Evolutionary conservation across 2,113 vertebrate genomes (phyloP), one percentile per base, ranked within the genome.

Genomic region (Apus apus): DNA sequence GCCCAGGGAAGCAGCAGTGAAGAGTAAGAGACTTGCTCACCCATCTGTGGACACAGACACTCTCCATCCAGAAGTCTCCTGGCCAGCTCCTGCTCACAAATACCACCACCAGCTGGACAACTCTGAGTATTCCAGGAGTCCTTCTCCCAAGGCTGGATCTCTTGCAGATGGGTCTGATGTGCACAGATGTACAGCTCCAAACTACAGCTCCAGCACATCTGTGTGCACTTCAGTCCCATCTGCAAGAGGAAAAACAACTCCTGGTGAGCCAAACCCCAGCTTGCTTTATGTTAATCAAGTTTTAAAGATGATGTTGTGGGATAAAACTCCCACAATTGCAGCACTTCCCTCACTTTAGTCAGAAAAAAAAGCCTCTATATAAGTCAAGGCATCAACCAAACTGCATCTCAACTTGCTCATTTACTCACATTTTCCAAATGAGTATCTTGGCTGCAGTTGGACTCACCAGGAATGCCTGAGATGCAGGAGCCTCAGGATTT

Each of bases 121-220:
- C 25, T 38, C 4, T 2, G 6, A 6, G 0, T 3, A 5, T 8
- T 3, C 61, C 3, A 12, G 25, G n/a, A 68, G 46, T 3, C 56
- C 67, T 17, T 6, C 54, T 14, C 54, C 4, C 38, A 17, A 10
- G 32, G 64, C 45, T 53, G 54, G 34, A 15, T 36, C 66, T 67
- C 61, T 43, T 43, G 40, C 40, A 43, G 40, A 43, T 43, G 40
- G 40, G 40, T 13, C 40, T 43, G 40, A 43, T 13, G 40, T 43
- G 14, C 40, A 43, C 40, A 13, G 40, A 43, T 13, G 40, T 43
- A 43, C 40, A 43, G 40, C 40, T 43, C 40, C 40, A 43, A 43
- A 43, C 40, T 43, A 43, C 40, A 43, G 40, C 40, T 43, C 12
- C 12, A 43, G 40, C 40, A 43, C 5, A 32, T 1, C 5, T 9